phyloP scores from a whole-genome alignment of 2,888 invertebrate genomes.

The Dryadula phaetusa region DNA sequence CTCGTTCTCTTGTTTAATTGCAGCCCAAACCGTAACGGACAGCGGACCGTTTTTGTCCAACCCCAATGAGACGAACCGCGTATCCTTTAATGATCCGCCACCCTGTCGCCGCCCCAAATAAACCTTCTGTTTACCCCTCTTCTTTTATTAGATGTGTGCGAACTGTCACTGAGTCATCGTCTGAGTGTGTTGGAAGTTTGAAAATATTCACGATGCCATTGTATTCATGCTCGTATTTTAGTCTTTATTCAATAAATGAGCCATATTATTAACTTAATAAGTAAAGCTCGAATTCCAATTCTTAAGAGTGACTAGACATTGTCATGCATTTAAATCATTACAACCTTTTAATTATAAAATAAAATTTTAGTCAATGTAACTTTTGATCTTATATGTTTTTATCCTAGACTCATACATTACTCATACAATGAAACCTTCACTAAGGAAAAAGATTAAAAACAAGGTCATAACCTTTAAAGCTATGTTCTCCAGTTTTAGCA shows the following conservation, averaged over 20 bases:
- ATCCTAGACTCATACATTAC: too few species aligned
- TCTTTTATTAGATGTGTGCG: slow-evolving; percentile 42
- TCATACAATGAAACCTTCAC: too few species aligned
- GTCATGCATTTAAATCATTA: neutral
- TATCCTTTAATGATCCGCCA: slow-evolving; percentile 70
- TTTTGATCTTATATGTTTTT: too few species aligned
- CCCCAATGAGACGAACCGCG: slow-evolving; percentile 70
- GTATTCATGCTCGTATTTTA: neutral
- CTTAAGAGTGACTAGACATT: too few species aligned
- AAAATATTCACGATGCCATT: neutral
- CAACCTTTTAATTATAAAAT: neutral
- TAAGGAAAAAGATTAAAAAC: too few species aligned
- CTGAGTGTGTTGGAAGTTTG: slow-evolving; percentile 4
- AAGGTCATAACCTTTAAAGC: too few species aligned
- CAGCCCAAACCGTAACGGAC: slow-evolving; percentile 74
- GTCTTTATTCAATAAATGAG: slow-evolving; percentile 5
- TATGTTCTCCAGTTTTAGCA: too few species aligned
- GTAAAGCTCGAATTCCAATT: neutral
- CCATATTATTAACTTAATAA: neutral
- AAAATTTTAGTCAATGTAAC: too few species aligned
- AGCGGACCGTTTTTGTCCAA: slow-evolving; percentile 73
- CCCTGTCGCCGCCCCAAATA: slow-evolving; percentile 45
- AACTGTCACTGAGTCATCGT: slow-evolving; percentile 30
- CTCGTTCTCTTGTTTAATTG: slow-evolving; percentile 76
- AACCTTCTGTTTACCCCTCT: slow-evolving; percentile 42